A percentile compares a stretch with the other conserved stretches of the same genome.
These are phyloP conservation scores for Eurytoma californica DNA, from an alignment of 2,888 invertebrate genomes.

Conservation along the genomic window DNA sequence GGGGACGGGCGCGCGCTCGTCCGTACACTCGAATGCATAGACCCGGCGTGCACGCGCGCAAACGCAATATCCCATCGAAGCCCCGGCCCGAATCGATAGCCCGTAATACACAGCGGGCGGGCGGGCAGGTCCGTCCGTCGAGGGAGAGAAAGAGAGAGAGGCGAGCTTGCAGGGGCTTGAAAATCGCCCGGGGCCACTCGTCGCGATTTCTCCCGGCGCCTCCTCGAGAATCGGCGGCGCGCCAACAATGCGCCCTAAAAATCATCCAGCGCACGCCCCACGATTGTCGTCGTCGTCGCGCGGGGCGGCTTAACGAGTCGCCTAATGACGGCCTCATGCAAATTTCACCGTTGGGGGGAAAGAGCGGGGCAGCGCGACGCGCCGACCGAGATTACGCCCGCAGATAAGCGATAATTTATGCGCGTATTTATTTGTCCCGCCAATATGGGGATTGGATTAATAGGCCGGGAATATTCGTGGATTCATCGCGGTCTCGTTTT, in stretches of 20 bases:
- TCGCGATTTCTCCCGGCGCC: slow-evolving; percentile 18
- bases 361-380: slow-evolving; percentile 2
- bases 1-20: not conserved
- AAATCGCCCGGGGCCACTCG: slow-evolving; percentile 14
- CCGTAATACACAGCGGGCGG: not conserved
- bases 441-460: slow-evolving; percentile 15
- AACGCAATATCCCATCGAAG: not conserved
- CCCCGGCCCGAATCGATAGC: slow-evolving; percentile 5
- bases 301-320: not conserved
- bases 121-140: too few species aligned
- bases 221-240: not conserved
- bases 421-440: slow-evolving; percentile 34
- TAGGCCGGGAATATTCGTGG: not conserved
- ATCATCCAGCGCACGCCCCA: not conserved
- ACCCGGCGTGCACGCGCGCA: not conserved
- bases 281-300: not conserved
- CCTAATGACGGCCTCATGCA: slow-evolving; percentile 54
- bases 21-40: not conserved
- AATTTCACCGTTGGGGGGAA: slow-evolving; percentile 46
- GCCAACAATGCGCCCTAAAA: not conserved
- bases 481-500: not conserved
- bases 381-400: slow-evolving; percentile 42
- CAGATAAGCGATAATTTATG: slow-evolving; percentile 52
- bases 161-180: not conserved
- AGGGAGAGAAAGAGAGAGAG: too few species aligned